phyloP scores from a whole-genome alignment of 2,113 vertebrate species.

The Nothobranchius furzeri region DNA sequence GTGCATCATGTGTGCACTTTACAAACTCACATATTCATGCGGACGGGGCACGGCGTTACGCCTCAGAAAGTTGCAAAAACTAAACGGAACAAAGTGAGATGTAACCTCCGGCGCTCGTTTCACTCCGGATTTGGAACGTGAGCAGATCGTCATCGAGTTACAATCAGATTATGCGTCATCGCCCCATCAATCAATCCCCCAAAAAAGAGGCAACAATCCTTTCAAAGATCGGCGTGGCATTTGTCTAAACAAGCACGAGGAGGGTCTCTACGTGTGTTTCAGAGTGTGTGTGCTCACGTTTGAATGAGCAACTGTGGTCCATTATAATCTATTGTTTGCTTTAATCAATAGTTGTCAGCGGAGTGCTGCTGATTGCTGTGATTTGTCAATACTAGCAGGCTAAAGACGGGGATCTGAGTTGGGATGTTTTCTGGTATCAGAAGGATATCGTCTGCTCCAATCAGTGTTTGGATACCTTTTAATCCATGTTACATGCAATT shows the following conservation, averaged over 20 bases:
- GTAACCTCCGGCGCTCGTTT: neutral
- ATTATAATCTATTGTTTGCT: conserved; percentile 69
- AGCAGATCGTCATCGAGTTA: neutral
- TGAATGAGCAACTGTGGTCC: conserved; percentile 52
- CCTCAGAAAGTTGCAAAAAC: conserved; percentile 9
- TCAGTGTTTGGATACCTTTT: conserved; percentile 26
- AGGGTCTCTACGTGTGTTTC: conserved; percentile 31
- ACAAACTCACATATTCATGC: conserved; percentile 22
- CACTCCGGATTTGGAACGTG: too few relatives aligned
- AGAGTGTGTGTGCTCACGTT: conserved; percentile 35
- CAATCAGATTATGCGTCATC: conserved; percentile 1
- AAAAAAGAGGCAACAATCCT: conserved; percentile 24
- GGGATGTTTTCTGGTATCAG: conserved; percentile 48
- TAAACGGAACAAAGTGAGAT: conserved; percentile 29
- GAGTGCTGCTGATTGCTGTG: conserved; percentile 69
- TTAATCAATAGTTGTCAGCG: conserved; percentile 69
- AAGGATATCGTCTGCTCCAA: conserved; percentile 28
- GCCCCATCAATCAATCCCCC: conserved; percentile 30
- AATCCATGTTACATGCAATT: conserved; percentile 11
- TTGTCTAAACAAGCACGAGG: conserved; percentile 32
- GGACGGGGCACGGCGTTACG: neutral
- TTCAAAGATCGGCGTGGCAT: conserved; percentile 29
- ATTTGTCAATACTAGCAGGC: conserved; percentile 62
- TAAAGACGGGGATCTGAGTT: conserved; percentile 67
- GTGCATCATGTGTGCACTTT: conserved; percentile 44